phyloP scores from a whole-genome alignment of 2,113 vertebrate species.

The Melanerpes formicivorus region DNA sequence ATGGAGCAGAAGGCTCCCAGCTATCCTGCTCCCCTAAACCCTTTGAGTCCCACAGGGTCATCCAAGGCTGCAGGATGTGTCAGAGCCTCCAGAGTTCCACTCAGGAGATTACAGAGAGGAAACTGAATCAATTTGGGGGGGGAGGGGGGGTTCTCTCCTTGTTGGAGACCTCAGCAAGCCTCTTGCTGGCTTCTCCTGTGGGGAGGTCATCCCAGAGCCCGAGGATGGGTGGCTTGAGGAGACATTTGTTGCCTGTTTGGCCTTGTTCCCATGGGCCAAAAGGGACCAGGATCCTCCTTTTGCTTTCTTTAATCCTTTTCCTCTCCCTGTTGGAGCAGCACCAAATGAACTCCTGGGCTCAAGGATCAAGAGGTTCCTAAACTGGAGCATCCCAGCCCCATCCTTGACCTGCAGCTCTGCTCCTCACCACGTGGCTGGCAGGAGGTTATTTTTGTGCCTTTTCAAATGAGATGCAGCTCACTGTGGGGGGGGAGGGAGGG shows the following conservation, averaged over 20 bases:
- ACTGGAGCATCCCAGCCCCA: neutral
- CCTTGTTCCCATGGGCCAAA: neutral
- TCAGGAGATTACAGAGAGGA: neutral
- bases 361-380: neutral
- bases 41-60: neutral
- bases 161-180: neutral
- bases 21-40: neutral
- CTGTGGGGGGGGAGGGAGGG: accelerated
- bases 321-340: neutral
- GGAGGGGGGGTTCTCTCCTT: neutral
- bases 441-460: neutral
- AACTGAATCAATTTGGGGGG: neutral
- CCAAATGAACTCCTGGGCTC: neutral
- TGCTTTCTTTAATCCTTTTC: neutral
- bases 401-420: neutral
- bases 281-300: neutral
- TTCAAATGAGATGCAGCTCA: neutral
- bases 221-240: neutral
- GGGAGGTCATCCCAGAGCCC: neutral
- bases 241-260: neutral
- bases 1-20: neutral
- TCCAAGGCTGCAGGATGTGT: accelerated
- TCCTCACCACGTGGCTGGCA: accelerated
- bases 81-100: neutral
- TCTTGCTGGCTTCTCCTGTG: neutral